Percentiles rank a stretch among this genome's conserved stretches.
Evolutionary conservation across 2,888 invertebrate species (phyloP).

Genomic region (Drosophila crucigera): DNA sequence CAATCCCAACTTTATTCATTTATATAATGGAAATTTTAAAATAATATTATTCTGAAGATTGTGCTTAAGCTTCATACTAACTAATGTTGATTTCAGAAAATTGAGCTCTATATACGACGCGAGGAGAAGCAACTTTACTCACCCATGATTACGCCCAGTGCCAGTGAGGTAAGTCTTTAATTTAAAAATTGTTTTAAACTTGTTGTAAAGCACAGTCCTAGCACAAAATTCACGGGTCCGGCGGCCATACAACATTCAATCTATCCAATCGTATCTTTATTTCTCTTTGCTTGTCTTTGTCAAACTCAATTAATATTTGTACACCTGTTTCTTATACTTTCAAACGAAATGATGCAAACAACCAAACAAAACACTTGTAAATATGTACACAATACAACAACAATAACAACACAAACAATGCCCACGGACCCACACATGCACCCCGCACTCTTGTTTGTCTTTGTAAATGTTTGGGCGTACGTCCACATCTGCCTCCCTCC

Average conservation of each 20-base stretch:
- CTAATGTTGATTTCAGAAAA: constrained; percentile 75
- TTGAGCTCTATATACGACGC: constrained; percentile 80
- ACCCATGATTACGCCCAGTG: constrained; percentile 73
- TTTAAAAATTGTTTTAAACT: background rate
- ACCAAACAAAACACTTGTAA: constrained; percentile 45
- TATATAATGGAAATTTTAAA: background rate
- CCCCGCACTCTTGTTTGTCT: constrained; percentile 73
- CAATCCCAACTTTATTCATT: background rate
- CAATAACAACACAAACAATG: constrained; percentile 33
- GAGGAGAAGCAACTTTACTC: constrained; percentile 82
- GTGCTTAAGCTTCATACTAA: background rate
- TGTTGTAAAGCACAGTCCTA: constrained; percentile 31
- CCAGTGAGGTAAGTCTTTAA: constrained; percentile 77
- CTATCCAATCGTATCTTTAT: constrained; percentile 14
- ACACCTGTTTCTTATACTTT: constrained; percentile 80
- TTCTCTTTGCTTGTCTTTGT: constrained; percentile 58
- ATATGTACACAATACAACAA: constrained; percentile 44
- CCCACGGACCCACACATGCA: constrained; percentile 57
- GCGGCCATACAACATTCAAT: constrained; percentile 4
- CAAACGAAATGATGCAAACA: constrained; percentile 72
- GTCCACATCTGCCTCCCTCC: constrained; percentile 12
- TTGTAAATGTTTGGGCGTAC: constrained; percentile 64
- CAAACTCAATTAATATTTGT: constrained; percentile 75
- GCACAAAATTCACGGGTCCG: constrained; percentile 32
- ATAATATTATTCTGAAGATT: background rate